phyloP scores from a whole-genome alignment of 2,888 invertebrate genomes.

The Limnephilus auricula region DNA sequence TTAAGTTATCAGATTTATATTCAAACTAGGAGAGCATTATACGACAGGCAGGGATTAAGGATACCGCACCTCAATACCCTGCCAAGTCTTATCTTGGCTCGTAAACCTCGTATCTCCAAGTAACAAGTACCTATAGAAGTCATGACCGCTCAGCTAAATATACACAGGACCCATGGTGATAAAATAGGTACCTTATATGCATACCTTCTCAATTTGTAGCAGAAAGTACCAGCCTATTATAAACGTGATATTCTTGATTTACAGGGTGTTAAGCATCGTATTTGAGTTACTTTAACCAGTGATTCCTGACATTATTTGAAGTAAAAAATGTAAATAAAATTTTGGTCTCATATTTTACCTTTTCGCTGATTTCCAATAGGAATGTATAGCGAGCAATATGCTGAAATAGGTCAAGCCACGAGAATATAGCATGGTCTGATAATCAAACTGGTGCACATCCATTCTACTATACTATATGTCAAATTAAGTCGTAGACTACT shows the following conservation, averaged over 20 bases:
- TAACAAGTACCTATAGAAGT: not conserved
- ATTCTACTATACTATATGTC: too few relatives aligned
- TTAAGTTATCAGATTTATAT: constrained; percentile 34
- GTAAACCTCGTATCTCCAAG: constrained; percentile 10
- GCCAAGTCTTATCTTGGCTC: constrained; percentile 9
- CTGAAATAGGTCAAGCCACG: too few relatives aligned
- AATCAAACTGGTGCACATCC: too few relatives aligned
- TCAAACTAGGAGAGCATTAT: not conserved
- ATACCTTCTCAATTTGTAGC: not conserved
- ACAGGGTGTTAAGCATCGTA: too few relatives aligned
- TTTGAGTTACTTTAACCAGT: too few relatives aligned
- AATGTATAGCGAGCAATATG: too few relatives aligned
- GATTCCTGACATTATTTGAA: too few relatives aligned
- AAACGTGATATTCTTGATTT: not conserved
- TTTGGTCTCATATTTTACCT: too few relatives aligned
- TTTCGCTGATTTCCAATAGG: too few relatives aligned
- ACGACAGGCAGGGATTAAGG: constrained; percentile 21
- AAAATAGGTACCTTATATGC: not conserved
- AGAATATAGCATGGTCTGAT: too few relatives aligned
- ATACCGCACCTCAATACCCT: constrained; percentile 18
- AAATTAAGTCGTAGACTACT: too few relatives aligned
- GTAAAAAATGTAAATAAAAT: too few relatives aligned
- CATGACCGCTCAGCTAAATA: constrained; percentile 16
- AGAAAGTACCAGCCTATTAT: not conserved
- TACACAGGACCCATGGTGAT: not conserved